These are phyloP conservation scores for Dexiosoma caninum DNA, from an alignment of 2,888 invertebrate genomes.

Conservation along the genomic window DNA sequence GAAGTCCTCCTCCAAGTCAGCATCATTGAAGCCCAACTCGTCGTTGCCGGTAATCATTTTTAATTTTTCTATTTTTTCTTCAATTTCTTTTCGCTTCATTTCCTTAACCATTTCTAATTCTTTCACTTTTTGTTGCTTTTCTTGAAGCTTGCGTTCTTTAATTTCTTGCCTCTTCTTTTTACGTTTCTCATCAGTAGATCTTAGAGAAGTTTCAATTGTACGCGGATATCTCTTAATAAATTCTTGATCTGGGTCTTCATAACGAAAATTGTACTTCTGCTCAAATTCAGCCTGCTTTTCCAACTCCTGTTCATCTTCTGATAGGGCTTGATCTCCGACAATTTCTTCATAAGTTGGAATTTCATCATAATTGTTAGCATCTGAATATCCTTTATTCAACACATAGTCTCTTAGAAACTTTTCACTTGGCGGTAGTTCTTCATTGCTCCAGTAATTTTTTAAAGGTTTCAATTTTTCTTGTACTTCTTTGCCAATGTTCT, in stretches of 20 bases:
- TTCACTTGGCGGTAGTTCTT: slow-evolving; percentile 89
- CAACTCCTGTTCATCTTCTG: slow-evolving; percentile 88
- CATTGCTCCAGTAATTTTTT: slow-evolving; percentile 90
- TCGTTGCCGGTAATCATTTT: slow-evolving; percentile 93
- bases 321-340: slow-evolving; percentile 81
- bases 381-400: slow-evolving; percentile 85
- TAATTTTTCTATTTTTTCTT: slow-evolving; percentile 90
- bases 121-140: slow-evolving; percentile 88
- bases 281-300: slow-evolving; percentile 94
- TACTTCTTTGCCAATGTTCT: slow-evolving; percentile 81
- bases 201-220: slow-evolving; percentile 88
- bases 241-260: slow-evolving; percentile 96
- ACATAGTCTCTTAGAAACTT: slow-evolving; percentile 95
- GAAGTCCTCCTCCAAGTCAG: slow-evolving; percentile 93
- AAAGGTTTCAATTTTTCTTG: slow-evolving; percentile 84
- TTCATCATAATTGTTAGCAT: slow-evolving; percentile 76
- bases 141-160: slow-evolving; percentile 85
- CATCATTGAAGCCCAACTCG: slow-evolving; percentile 80
- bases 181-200: slow-evolving; percentile 88
- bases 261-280: slow-evolving; percentile 96
- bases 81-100: slow-evolving; percentile 92
- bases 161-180: slow-evolving; percentile 87
- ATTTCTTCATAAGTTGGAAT: slow-evolving; percentile 84
- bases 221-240: slow-evolving; percentile 95
- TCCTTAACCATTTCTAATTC: slow-evolving; percentile 93